Evolutionary conservation across 2,888 invertebrate genomes (phyloP).

Genomic region (Mimas tiliae): DNA sequence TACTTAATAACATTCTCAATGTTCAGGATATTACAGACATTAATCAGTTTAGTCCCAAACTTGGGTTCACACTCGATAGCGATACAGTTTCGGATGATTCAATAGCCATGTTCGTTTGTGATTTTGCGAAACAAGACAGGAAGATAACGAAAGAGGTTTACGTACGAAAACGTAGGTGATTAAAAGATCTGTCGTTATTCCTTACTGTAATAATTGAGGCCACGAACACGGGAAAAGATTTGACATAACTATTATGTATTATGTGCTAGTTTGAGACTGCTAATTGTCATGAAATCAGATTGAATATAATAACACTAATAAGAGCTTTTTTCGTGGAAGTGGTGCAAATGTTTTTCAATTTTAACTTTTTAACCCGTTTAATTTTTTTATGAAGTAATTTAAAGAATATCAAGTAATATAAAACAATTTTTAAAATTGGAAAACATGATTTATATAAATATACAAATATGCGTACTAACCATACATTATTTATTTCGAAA

Average conservation of each 20-base stretch:
- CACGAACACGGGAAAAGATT: constrained; percentile 54
- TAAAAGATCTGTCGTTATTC: constrained; percentile 59
- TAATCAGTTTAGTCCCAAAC: constrained; percentile 71
- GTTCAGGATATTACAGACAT: constrained; percentile 71
- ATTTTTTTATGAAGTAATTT: constrained; percentile 13
- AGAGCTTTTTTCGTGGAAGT: constrained; percentile 53
- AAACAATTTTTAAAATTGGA: constrained; percentile 54
- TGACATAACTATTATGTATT: not conserved
- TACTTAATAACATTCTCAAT: constrained; percentile 61
- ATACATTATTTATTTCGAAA: constrained; percentile 71
- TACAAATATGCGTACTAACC: constrained; percentile 64
- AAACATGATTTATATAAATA: constrained; percentile 52
- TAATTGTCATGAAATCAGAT: not conserved
- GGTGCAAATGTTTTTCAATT: constrained; percentile 62
- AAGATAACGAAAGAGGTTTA: constrained; percentile 52
- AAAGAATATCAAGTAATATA: not conserved
- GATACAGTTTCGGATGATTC: constrained; percentile 53
- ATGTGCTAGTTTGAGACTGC: not conserved
- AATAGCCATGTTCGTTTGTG: constrained; percentile 57
- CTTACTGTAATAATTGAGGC: constrained; percentile 43
- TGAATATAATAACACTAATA: not conserved
- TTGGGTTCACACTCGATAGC: constrained; percentile 70
- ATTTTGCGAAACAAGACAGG: constrained; percentile 56
- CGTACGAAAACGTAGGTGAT: constrained; percentile 78
- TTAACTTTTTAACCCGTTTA: constrained; percentile 35